phyloP scores from a whole-genome alignment of 2,797 vertebrate genomes.

The Lophotriccus pileatus region DNA sequence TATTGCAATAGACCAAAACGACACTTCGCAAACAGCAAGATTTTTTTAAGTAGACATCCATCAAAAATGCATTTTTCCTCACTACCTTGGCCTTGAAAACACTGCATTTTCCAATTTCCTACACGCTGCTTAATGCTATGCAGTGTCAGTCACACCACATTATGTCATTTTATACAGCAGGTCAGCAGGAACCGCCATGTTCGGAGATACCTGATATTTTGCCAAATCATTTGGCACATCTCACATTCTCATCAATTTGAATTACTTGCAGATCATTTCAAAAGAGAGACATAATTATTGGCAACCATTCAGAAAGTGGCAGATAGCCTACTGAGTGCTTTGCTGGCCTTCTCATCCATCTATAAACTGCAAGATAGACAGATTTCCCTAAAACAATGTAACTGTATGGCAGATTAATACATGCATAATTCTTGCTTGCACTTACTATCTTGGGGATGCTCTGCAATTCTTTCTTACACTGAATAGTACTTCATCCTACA shows the following conservation, averaged over 20 bases:
- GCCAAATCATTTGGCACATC: slow-evolving; percentile 75
- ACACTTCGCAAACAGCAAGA: neutral
- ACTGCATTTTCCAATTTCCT: slow-evolving; percentile 43
- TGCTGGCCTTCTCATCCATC: slow-evolving; percentile 36
- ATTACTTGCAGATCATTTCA: slow-evolving; percentile 77
- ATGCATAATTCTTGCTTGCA: neutral
- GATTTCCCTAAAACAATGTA: slow-evolving; percentile 55
- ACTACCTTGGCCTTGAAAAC: slow-evolving; percentile 6
- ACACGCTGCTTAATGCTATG: slow-evolving; percentile 19
- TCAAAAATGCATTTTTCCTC: slow-evolving; percentile 38
- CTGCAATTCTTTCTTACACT: neutral
- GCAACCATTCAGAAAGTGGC: slow-evolving; percentile 50
- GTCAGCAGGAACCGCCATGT: slow-evolving; percentile 63
- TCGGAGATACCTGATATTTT: slow-evolving; percentile 53
- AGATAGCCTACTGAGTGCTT: slow-evolving; percentile 72
- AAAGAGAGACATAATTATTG: slow-evolving; percentile 73
- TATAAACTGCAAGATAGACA: slow-evolving; percentile 56
- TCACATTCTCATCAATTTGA: slow-evolving; percentile 73
- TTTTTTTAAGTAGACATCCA: slow-evolving; percentile 26
- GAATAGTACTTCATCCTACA: neutral
- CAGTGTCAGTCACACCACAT: slow-evolving; percentile 60
- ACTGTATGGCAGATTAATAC: neutral
- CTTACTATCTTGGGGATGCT: neutral
- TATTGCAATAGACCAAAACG: neutral
- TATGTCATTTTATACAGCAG: slow-evolving; percentile 58